Conservation (phyloP, 2,113 vertebrate genomes). For the Gambusia affinis region DNA sequence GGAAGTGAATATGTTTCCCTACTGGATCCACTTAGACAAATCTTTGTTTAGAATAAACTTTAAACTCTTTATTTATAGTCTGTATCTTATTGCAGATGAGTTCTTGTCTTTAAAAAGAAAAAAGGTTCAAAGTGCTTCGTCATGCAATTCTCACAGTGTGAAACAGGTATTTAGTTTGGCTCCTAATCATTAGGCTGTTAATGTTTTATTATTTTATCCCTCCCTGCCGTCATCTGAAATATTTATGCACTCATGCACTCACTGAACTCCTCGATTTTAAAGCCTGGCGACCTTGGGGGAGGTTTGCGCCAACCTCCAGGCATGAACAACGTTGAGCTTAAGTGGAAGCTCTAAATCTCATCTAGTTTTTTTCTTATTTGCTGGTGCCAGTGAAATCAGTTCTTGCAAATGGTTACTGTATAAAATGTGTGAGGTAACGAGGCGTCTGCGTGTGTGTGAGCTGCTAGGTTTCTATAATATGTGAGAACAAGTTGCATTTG, state of each 20-base stretch:
- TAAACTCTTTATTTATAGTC: constrained; percentile 28
- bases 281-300: background rate
- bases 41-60: constrained; percentile 27
- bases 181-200: constrained; percentile 61
- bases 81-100: constrained; percentile 67
- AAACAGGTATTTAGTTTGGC: constrained; percentile 41
- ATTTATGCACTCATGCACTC: constrained; percentile 49
- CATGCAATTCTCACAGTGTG: constrained; percentile 45
- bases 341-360: no score
- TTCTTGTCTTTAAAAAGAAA: constrained; percentile 51
- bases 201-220: constrained; percentile 68
- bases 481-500: background rate
- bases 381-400: background rate
- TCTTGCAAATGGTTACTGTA: background rate
- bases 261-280: constrained; percentile 52
- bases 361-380: background rate
- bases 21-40: constrained; percentile 5
- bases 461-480: background rate
- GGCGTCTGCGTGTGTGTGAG: background rate
- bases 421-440: background rate
- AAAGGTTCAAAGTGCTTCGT: constrained; percentile 70
- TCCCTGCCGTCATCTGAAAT: constrained; percentile 30
- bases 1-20: background rate
- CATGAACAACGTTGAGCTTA: background rate
- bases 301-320: background rate